These are phyloP conservation scores for Lepidocyrtoides sp. DNA, from an alignment of 2,888 invertebrate genomes.

Conservation along the genomic window DNA sequence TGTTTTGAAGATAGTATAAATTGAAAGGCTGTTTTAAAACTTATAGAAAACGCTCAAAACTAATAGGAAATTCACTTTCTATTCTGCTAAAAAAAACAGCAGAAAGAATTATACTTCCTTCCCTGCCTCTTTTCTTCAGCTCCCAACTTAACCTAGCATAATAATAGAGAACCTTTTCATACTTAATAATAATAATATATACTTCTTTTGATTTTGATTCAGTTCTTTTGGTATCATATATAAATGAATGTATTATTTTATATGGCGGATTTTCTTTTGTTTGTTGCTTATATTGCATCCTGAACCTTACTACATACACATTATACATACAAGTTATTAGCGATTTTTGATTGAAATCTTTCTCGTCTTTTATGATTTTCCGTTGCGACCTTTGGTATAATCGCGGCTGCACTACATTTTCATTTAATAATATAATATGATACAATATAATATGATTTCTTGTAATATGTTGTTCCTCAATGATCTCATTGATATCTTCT, in stretches of 20 bases:
- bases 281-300: slow-evolving; percentile 61
- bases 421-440: slow-evolving; percentile 60
- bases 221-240: slow-evolving; percentile 65
- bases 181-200: slow-evolving; percentile 18
- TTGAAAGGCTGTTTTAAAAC: too few relatives aligned
- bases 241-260: slow-evolving; percentile 39
- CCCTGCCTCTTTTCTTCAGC: too few relatives aligned
- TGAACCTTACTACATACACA: slow-evolving; percentile 68
- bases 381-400: slow-evolving; percentile 65
- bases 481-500: slow-evolving; percentile 76
- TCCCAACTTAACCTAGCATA: slow-evolving; percentile 13
- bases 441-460: slow-evolving; percentile 72
- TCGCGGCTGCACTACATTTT: slow-evolving; percentile 74
- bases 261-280: slow-evolving; percentile 66
- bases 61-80: neutral
- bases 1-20: too few relatives aligned
- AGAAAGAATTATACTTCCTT: neutral
- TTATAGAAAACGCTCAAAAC: neutral
- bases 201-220: slow-evolving; percentile 52
- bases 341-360: slow-evolving; percentile 77
- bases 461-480: slow-evolving; percentile 76
- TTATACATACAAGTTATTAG: slow-evolving; percentile 72
- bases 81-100: neutral
- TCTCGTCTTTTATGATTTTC: slow-evolving; percentile 80
- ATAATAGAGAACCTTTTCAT: slow-evolving; percentile 10